Base-by-base conservation (phyloP, 2,888 invertebrate species). In the Ophion ventricosus region DNA sequence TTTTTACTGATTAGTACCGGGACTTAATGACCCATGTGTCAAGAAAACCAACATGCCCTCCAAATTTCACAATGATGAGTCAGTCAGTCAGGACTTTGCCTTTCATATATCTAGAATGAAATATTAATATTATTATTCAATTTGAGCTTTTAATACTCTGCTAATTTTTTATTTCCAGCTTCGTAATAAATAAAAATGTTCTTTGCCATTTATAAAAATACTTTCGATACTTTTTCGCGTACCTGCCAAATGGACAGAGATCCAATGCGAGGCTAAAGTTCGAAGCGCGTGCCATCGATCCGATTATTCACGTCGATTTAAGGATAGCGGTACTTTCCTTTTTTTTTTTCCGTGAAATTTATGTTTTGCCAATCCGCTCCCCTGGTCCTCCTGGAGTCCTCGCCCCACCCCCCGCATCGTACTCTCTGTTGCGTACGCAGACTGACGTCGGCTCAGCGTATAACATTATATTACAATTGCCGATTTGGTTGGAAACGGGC, bases 251-350 rank as follows among this genome's bases (percentile, higher is more conserved):
- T 11, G 17, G 4, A 17, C 49, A 3, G 17, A 17, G 14, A 49
- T 49, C 14, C 17, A 49, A 17, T 49, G 14, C 17, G 2, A 35
- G 14, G 14, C 40, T 2, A 5, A 35, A 49, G 14, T 67, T 49
- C 35, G 1, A 0, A 26, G 17, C 67, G 14, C 25, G n/a, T 35
- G 0, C 17, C 49, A 7, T 25, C 17, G 49, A 43, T 17, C 43
- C 49, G 26, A 43, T 49, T 67, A 49, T 67, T 25, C 17, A 17
- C 49, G 49, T 26, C 25, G 25, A 26, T 26, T 49, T 26, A 25
- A 89, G 88, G 90, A 89, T 91, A 91, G 90, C 91, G 91, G 91
- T 91, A 91, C 91, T 91, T 91, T 90, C 89, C 87, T 90, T 89
- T 88, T 87, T 88, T 90, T 89, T 88, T 87, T 88, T 35, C 35